These are phyloP conservation scores for Tachina fera DNA, from an alignment of 2,888 invertebrate genomes.

Conservation along the genomic window DNA sequence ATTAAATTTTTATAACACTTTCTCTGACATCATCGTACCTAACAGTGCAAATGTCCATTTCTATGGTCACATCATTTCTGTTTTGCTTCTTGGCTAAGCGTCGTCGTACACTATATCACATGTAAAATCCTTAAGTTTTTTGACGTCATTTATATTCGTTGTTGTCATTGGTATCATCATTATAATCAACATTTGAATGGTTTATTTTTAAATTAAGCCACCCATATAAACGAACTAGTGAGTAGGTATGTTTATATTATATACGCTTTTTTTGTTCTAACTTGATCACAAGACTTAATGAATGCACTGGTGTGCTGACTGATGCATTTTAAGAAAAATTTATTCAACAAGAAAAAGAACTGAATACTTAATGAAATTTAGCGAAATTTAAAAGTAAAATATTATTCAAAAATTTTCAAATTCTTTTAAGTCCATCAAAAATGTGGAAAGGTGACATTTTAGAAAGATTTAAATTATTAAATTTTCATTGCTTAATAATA, in stretches of 20 bases:
- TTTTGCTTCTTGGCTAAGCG: not conserved
- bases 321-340: constrained; percentile 18
- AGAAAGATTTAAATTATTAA: too few species aligned
- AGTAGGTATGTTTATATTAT: not conserved
- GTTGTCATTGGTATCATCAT: constrained; percentile 6
- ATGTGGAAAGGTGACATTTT: too few species aligned
- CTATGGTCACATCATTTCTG: constrained; percentile 21
- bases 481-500: too few species aligned
- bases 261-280: not conserved
- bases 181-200: constrained; percentile 25
- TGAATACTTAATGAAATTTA: not conserved
- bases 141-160: constrained; percentile 49
- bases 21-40: constrained; percentile 36
- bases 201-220: constrained; percentile 58
- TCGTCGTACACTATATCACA: constrained; percentile 39
- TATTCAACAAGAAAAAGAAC: not conserved
- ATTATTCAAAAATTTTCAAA: not conserved
- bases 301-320: constrained; percentile 22
- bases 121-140: constrained; percentile 36
- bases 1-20: constrained; percentile 14
- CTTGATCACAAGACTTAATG: constrained; percentile 61
- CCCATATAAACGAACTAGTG: not conserved
- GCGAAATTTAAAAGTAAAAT: not conserved
- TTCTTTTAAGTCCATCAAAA: not conserved
- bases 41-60: not conserved